Evolutionary conservation across 2,113 vertebrate species (phyloP), one percentile per base, ranked within the genome.

Genomic region (Serinus canaria): DNA sequence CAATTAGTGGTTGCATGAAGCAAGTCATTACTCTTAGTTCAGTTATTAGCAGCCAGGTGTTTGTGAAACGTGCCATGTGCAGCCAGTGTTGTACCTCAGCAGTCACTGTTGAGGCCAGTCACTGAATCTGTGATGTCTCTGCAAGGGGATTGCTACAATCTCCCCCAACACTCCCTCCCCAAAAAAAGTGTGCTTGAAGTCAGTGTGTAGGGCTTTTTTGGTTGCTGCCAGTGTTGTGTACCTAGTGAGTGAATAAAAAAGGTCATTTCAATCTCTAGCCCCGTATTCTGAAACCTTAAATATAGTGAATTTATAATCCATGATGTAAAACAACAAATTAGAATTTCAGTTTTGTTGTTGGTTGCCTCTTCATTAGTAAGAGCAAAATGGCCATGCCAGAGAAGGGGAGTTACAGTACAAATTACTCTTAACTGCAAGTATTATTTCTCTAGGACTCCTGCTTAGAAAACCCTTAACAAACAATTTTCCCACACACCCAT

Each of bases 1-100:
- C 94, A 94, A 92, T 96, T 97, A 96, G 91, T 78, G 87, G 81
- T 86, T 91, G 77, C 59, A 91, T 89, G 94, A 91, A 91, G 87
- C 94, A 92, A 95, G 79, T 91, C 73, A 43, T 96, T 95, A 94
- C 94, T 82, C 69, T 73, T 78, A 63, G 80, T 89, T 84, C 53
- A 85, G 87, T 96, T 95, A 87, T 94, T 96, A 94, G 81, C 37
- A 81, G 58, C 83, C 92, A 95, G 95, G 74, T 95, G 92, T 95
- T 94, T n/a, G 10, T 91, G 91, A 95, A 82, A 91, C 0, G 3
- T 66, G 84, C 89, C 58, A 37, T 82, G 66, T 64, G 68, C 47
- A 37, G 43, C 79, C 52, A 9, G 33, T 5, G 3, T 47, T 58
- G 59, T 70, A 28, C 41, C 35, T 82, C 73, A 39, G 75, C 59